phyloP scores from a whole-genome alignment of 2,888 invertebrate genomes.

The Oxyteleia sp. region DNA sequence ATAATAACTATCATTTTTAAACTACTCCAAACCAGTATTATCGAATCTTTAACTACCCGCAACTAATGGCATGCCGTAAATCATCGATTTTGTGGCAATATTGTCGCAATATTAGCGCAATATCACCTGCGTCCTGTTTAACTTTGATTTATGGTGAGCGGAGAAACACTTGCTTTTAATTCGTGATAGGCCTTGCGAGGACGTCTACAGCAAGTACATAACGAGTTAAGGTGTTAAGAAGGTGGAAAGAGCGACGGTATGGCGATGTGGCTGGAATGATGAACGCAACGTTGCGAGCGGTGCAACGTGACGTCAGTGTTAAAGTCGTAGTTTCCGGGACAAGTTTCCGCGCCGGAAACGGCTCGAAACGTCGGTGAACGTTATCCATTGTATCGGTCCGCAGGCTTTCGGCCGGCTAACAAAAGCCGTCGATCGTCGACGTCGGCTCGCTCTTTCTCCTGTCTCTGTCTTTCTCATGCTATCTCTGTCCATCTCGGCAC shows the following conservation, averaged over 20 bases:
- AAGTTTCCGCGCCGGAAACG: constrained; percentile 84
- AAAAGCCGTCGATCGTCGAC: constrained; percentile 84
- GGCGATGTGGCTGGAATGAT: constrained; percentile 53
- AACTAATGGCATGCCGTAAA: constrained; percentile 16
- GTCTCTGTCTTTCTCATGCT: constrained; percentile 34
- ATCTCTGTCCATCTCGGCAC: constrained; percentile 13
- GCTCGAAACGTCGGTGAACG: constrained; percentile 81
- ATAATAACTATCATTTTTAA: no score
- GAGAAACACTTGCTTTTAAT: constrained; percentile 28
- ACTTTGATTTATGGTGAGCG: constrained; percentile 38
- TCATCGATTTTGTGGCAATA: constrained; percentile 52
- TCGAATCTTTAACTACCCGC: no score
- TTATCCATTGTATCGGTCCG: constrained; percentile 82
- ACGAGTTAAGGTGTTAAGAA: constrained; percentile 50
- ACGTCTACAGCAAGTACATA: constrained; percentile 31
- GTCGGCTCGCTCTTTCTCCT: constrained; percentile 81
- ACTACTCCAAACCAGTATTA: no score
- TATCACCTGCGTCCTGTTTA: constrained; percentile 58
- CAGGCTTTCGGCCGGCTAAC: constrained; percentile 79
- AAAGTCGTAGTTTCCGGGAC: constrained; percentile 84
- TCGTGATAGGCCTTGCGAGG: constrained; percentile 29
- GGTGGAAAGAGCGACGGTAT: constrained; percentile 48
- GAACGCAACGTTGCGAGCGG: constrained; percentile 45
- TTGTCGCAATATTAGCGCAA: constrained; percentile 52
- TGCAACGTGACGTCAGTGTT: constrained; percentile 79